A percentile compares a stretch with the other conserved stretches of the same genome.
Evolutionary conservation across 2,888 invertebrate genomes (phyloP).

Genomic region (Eugnorisma glareosa): DNA sequence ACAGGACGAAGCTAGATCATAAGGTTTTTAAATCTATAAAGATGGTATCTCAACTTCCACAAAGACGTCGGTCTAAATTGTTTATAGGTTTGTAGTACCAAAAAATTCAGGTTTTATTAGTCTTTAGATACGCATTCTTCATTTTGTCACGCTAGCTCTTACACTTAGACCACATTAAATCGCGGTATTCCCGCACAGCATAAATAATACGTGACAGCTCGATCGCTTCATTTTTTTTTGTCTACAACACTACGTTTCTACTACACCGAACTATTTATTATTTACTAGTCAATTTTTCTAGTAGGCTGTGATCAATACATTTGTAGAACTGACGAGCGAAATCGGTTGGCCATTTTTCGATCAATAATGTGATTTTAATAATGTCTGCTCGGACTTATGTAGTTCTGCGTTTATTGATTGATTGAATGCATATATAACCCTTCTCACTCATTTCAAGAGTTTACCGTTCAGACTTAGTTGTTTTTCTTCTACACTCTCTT

Average conservation of each 20-base stretch:
- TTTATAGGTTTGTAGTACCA: too few relatives aligned
- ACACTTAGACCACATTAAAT: constrained; percentile 18
- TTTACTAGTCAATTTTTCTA: constrained; percentile 30
- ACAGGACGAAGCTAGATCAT: neutral
- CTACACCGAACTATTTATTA: constrained; percentile 27
- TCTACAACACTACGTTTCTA: constrained; percentile 16
- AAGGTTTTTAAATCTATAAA: neutral
- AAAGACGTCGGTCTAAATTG: too few relatives aligned
- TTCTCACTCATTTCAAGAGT: neutral
- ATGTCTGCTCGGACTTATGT: neutral
- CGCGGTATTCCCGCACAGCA: constrained; percentile 18
- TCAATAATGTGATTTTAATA: constrained; percentile 31
- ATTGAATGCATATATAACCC: neutral
- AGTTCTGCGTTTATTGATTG: neutral
- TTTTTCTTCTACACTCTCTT: neutral
- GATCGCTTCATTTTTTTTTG: constrained; percentile 60
- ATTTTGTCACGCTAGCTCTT: constrained; percentile 3
- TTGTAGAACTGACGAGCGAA: constrained; percentile 13
- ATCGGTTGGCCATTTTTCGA: constrained; percentile 7
- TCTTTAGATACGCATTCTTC: neutral
- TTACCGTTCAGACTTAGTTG: neutral
- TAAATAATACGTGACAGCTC: constrained; percentile 59
- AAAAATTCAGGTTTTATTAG: neutral
- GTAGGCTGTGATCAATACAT: constrained; percentile 22
- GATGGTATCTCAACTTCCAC: neutral